Percentiles rank a stretch among this genome's conserved stretches.
These are phyloP conservation scores for Cryptotis parvus DNA, from an alignment of 2,113 vertebrate species.

Conservation along the genomic window DNA sequence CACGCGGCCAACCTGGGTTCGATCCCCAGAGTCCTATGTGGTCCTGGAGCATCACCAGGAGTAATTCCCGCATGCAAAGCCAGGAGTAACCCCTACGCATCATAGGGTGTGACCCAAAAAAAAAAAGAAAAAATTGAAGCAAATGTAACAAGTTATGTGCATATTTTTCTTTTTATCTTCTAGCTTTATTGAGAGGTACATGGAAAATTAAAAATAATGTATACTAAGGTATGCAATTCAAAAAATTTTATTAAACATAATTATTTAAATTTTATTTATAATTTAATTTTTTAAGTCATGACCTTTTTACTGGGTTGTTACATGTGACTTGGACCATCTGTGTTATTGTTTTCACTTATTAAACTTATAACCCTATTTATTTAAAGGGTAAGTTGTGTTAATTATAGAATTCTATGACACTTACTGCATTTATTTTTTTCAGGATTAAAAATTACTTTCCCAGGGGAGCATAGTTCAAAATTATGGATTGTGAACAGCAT, in stretches of 20 bases:
- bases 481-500: conserved; percentile 4
- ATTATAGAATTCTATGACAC: conserved; percentile 46
- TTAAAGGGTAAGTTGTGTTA: background rate
- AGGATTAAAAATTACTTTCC: conserved; percentile 41
- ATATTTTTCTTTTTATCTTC: background rate
- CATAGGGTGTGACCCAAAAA: too few relatives aligned
- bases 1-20: too few relatives aligned
- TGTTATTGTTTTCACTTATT: too few relatives aligned
- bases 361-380: conserved; percentile 27
- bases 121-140: background rate
- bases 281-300: too few relatives aligned
- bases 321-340: too few relatives aligned
- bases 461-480: conserved; percentile 21
- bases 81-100: too few relatives aligned
- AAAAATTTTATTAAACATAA: too few relatives aligned
- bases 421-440: conserved; percentile 35
- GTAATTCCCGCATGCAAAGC: too few relatives aligned
- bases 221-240: background rate
- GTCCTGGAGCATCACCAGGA: too few relatives aligned
- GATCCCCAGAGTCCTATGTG: too few relatives aligned
- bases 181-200: background rate
- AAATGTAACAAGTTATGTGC: conserved; percentile 2
- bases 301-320: too few relatives aligned
- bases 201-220: background rate
- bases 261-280: too few relatives aligned